Conservation (phyloP, 2,888 invertebrate genomes). For the Troilus luridus region DNA sequence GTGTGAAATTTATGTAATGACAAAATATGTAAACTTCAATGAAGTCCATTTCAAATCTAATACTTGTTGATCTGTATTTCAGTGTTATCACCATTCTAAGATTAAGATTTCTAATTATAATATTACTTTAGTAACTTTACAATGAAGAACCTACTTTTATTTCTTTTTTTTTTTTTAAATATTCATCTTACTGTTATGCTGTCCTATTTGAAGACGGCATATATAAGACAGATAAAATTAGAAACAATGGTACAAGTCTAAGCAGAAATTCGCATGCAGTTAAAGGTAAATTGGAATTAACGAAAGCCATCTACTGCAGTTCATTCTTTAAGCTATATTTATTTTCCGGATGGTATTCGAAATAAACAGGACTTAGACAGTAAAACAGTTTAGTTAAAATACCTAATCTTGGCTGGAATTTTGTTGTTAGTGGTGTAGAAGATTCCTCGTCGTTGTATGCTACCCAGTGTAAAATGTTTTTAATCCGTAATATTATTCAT, state of each 20-base stretch:
- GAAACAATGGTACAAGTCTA: not conserved
- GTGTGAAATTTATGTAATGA: no score
- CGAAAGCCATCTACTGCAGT: not conserved
- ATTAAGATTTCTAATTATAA: no score
- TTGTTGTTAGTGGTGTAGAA: conserved; percentile 33
- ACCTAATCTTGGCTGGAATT: conserved; percentile 45
- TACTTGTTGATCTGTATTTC: no score
- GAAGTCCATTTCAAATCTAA: no score
- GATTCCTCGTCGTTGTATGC: not conserved
- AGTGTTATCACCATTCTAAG: no score
- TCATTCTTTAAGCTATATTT: conserved; percentile 12
- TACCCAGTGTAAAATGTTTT: conserved; percentile 35
- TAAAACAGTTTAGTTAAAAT: conserved; percentile 46
- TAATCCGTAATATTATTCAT: conserved; percentile 7
- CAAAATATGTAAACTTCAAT: no score
- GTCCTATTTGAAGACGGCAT: no score
- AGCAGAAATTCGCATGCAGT: not conserved
- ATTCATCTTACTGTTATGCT: no score
- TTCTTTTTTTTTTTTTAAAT: not conserved
- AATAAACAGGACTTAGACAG: conserved; percentile 30
- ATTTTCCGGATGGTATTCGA: conserved; percentile 9
- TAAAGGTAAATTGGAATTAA: not conserved
- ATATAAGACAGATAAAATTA: not conserved
- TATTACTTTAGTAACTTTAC: no score
- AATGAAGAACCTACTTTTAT: not conserved